Percentiles rank a stretch among this genome's conserved stretches.
Evolutionary conservation across 2,113 vertebrate species (phyloP).

Genomic region (Brachirus orientalis): DNA sequence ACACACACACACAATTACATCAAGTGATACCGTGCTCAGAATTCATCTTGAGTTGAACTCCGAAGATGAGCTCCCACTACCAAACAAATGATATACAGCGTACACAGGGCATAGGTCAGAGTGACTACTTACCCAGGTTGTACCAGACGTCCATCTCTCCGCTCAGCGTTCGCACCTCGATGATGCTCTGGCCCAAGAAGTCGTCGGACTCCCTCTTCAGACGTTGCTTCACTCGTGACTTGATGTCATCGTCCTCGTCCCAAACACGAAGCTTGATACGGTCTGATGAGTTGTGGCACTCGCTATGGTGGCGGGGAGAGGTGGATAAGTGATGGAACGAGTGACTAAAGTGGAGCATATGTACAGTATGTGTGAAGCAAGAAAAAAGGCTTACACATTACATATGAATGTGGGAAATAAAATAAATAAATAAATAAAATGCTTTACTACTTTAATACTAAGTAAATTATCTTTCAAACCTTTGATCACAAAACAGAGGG

Average conservation of each 20-base stretch:
- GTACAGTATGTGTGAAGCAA: not conserved
- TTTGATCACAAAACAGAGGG: too few species aligned
- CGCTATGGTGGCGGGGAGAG: slow-evolving; percentile 72
- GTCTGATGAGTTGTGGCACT: slow-evolving; percentile 97
- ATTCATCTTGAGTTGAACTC: not conserved
- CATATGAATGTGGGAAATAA: too few species aligned
- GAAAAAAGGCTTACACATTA: too few species aligned
- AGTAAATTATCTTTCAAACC: too few species aligned
- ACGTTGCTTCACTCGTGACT: slow-evolving; percentile 95
- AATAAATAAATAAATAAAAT: too few species aligned
- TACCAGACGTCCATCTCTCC: slow-evolving; percentile 99
- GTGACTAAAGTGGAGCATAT: not conserved
- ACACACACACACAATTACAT: not conserved
- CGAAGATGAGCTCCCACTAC: too few species aligned
- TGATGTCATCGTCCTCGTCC: slow-evolving; percentile 98
- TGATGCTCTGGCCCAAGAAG: slow-evolving; percentile 98
- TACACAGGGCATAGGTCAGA: not conserved
- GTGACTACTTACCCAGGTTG: slow-evolving; percentile 87
- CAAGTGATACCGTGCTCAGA: not conserved
- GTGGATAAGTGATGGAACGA: not conserved
- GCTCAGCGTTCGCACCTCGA: slow-evolving; percentile 96
- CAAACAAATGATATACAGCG: too few species aligned
- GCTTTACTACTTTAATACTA: too few species aligned
- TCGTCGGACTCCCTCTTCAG: slow-evolving; percentile 96
- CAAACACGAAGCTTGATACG: slow-evolving; percentile 96